phyloP scores from a whole-genome alignment of 2,797 vertebrate species.

The Thaleichthys pacificus region DNA sequence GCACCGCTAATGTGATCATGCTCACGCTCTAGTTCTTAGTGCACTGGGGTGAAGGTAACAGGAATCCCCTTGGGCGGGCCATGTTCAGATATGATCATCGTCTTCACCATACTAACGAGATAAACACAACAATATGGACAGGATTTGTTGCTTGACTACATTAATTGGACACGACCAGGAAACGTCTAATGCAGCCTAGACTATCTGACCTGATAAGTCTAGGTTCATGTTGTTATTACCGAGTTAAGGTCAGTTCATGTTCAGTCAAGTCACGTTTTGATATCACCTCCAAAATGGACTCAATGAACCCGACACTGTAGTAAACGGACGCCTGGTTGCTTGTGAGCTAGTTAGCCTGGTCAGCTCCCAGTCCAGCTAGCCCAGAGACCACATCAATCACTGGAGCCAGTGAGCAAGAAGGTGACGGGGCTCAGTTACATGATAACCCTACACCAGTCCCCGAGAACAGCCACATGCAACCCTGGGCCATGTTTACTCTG shows the following conservation, averaged over 20 bases:
- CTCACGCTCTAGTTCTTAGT: slow-evolving; percentile 17
- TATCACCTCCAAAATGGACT: too few relatives aligned
- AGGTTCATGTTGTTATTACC: too few relatives aligned
- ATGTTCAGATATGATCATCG: not conserved
- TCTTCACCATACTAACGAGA: not conserved
- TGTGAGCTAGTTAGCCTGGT: not conserved
- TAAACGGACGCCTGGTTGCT: too few relatives aligned
- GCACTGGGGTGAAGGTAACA: slow-evolving; percentile 10
- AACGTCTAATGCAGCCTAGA: not conserved
- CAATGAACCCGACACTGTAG: too few relatives aligned
- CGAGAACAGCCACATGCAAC: not conserved
- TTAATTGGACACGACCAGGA: not conserved
- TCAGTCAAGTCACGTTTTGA: too few relatives aligned
- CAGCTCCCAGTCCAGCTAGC: not conserved
- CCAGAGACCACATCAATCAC: not conserved
- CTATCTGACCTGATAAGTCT: not conserved
- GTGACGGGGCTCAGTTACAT: not conserved
- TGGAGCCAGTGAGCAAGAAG: not conserved
- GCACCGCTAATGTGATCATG: not conserved
- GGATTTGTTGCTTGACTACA: slow-evolving; percentile 7
- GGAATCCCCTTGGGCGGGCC: not conserved
- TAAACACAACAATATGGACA: slow-evolving; percentile 18
- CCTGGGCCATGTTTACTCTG: not conserved
- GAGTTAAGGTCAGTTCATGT: too few relatives aligned
- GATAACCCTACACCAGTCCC: not conserved